Conservation (phyloP, 2,113 vertebrate species). For the Cryptomyrus ogoouensis region DNA sequence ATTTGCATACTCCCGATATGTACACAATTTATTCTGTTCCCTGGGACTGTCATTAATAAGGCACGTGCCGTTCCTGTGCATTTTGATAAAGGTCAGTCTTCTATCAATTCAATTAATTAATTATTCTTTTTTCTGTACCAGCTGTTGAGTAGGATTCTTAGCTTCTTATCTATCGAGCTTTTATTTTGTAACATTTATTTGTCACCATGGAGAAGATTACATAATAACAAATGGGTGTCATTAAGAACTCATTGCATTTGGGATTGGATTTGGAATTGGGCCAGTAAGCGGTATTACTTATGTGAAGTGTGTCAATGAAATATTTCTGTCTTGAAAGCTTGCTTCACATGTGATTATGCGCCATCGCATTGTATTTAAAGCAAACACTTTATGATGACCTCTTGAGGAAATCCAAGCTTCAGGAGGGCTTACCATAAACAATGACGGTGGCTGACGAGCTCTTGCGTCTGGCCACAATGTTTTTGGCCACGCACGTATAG, state of each 20-base stretch:
- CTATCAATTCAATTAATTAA: slow-evolving; percentile 58
- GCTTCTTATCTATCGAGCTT: not conserved
- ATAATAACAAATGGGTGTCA: not conserved
- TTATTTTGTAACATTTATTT: slow-evolving; percentile 7
- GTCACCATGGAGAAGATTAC: not conserved
- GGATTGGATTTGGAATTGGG: not conserved
- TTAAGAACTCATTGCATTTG: not conserved
- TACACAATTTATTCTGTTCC: slow-evolving; percentile 33
- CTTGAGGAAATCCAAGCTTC: slow-evolving; percentile 10
- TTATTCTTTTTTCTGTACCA: slow-evolving; percentile 45
- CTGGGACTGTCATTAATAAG: slow-evolving; percentile 37
- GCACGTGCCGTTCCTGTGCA: slow-evolving; percentile 46
- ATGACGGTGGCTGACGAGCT: slow-evolving; percentile 80
- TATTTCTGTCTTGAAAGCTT: not conserved
- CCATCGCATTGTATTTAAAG: not conserved
- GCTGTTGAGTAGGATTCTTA: slow-evolving; percentile 27
- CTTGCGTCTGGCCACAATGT: slow-evolving; percentile 90
- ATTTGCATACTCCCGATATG: slow-evolving; percentile 33
- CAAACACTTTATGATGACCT: not conserved
- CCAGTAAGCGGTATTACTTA: slow-evolving; percentile 1
- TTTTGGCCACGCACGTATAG: slow-evolving; percentile 98
- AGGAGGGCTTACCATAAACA: slow-evolving; percentile 76
- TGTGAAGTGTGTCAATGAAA: not conserved
- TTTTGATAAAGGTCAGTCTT: slow-evolving; percentile 63
- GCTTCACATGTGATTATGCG: not conserved